Percentiles rank a stretch among this genome's conserved stretches.
Conservation (phyloP, 23 tunicate species). For the Trididemnum clinides region DNA sequence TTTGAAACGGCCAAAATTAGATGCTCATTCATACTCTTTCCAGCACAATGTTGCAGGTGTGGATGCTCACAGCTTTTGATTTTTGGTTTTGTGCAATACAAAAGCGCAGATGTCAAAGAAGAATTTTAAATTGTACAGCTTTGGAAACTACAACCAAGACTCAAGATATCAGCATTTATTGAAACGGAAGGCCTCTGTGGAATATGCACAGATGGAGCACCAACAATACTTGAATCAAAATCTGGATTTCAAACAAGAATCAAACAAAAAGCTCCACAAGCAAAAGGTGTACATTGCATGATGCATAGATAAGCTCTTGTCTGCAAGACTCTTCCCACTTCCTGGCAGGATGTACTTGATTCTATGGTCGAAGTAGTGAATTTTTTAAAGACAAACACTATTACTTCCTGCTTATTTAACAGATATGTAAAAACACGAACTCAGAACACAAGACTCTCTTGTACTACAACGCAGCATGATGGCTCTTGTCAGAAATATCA, state of each 20-base stretch:
- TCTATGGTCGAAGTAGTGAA: neutral
- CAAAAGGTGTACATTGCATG: slow-evolving; percentile 35
- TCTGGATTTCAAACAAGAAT: slow-evolving; percentile 42
- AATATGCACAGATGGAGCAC: too few species aligned
- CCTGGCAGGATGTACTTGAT: slow-evolving; percentile 20
- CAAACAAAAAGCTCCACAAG: slow-evolving; percentile 20
- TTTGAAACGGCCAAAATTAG: slow-evolving; percentile 4
- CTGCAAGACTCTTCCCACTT: slow-evolving; percentile 41
- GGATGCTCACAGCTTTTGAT: neutral
- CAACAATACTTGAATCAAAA: slow-evolving; percentile 6
- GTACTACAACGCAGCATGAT: slow-evolving; percentile 28
- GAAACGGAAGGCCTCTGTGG: neutral
- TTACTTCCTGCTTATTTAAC: slow-evolving; percentile 34
- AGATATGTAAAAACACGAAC: slow-evolving; percentile 42
- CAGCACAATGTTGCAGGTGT: neutral
- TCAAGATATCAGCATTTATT: neutral
- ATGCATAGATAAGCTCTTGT: slow-evolving; percentile 38
- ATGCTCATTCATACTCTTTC: neutral
- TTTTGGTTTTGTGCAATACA: neutral
- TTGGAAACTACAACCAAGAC: slow-evolving; percentile 13
- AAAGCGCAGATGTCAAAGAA: slow-evolving; percentile 17
- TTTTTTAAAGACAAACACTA: neutral
- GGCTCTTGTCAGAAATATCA: slow-evolving; percentile 20
- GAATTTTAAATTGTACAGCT: slow-evolving; percentile 23
- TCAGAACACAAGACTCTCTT: neutral